A percentile compares a stretch with the other conserved stretches of the same genome.
Evolutionary conservation across 2,888 invertebrate species (phyloP).

Genomic region (Camponotus fellah): DNA sequence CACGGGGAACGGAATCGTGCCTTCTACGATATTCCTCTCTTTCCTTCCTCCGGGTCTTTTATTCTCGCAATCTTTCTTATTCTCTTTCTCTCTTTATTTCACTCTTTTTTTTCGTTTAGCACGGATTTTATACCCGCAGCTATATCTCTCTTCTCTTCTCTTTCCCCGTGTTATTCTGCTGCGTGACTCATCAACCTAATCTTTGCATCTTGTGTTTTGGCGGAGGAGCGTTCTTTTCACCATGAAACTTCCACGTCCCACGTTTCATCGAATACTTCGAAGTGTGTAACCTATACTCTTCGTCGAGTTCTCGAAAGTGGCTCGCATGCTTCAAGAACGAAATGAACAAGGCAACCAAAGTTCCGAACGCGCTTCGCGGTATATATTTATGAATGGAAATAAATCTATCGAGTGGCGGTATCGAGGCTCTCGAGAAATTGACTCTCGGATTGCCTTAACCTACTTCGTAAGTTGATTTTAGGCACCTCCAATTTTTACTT

Average conservation of each 20-base stretch:
- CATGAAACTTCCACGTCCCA: slow-evolving; percentile 50
- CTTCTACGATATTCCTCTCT: slow-evolving; percentile 12
- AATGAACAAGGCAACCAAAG: slow-evolving; percentile 45
- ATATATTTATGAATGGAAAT: slow-evolving; percentile 73
- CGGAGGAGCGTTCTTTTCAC: neutral
- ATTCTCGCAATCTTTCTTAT: neutral
- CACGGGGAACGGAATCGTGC: slow-evolving; percentile 45
- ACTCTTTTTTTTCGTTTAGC: slow-evolving; percentile 3
- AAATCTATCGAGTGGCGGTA: slow-evolving; percentile 48
- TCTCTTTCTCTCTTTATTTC: slow-evolving; percentile 10
- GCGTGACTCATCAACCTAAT: slow-evolving; percentile 61
- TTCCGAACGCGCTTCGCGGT: slow-evolving; percentile 41
- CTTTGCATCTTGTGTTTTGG: slow-evolving; percentile 43
- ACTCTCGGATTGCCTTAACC: slow-evolving; percentile 47
- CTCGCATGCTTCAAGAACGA: slow-evolving; percentile 65
- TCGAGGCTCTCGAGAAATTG: slow-evolving; percentile 42
- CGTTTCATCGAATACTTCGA: slow-evolving; percentile 47
- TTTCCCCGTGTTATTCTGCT: slow-evolving; percentile 16
- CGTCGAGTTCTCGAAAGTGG: slow-evolving; percentile 57
- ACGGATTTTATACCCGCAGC: slow-evolving; percentile 42
- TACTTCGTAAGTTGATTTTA: slow-evolving; percentile 54
- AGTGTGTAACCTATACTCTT: slow-evolving; percentile 46
- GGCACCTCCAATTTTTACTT: slow-evolving; percentile 11
- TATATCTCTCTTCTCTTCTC: slow-evolving; percentile 3
- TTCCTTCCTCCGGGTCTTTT: neutral